These are phyloP conservation scores for Poecilia gillii DNA, from an alignment of 2,797 vertebrate genomes.

Conservation along the genomic window DNA sequence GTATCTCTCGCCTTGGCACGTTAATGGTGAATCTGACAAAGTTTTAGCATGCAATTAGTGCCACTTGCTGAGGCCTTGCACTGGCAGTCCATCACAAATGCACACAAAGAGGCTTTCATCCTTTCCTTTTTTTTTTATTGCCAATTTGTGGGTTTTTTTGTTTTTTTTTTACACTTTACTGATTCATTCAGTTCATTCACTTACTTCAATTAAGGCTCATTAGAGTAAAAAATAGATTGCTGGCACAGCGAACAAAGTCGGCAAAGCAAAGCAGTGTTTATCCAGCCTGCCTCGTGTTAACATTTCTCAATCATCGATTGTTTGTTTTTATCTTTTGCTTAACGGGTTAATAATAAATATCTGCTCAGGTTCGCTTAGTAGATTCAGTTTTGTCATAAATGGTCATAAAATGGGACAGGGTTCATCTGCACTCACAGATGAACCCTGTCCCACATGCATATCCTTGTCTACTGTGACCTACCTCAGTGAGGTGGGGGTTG, in stretches of 20 bases:
- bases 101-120: conserved; percentile 12
- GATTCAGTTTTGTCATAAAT: conserved; percentile 18
- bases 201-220: conserved; percentile 22
- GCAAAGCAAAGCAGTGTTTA: background rate
- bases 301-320: conserved; percentile 7
- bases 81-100: conserved; percentile 36
- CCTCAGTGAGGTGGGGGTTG: conserved; percentile 93
- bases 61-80: conserved; percentile 35
- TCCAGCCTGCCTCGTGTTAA: conserved; percentile 11
- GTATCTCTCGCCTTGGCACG: conserved; percentile 14
- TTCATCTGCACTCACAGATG: background rate
- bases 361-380: conserved; percentile 3
- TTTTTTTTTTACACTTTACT: background rate
- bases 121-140: conserved; percentile 12
- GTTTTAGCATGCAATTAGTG: conserved; percentile 38
- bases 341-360: conserved; percentile 18
- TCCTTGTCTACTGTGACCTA: conserved; percentile 40
- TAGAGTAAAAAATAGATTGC: conserved; percentile 27
- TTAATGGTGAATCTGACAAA: conserved; percentile 55
- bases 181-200: conserved; percentile 9
- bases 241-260: conserved; percentile 15
- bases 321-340: conserved; percentile 17
- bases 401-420: background rate
- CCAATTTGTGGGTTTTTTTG: background rate
- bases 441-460: background rate